Percentiles rank a stretch among this genome's conserved stretches.
Evolutionary conservation across 1,140 invertebrate genomes (phyloP).

Genomic region (Chelonus insularis): DNA sequence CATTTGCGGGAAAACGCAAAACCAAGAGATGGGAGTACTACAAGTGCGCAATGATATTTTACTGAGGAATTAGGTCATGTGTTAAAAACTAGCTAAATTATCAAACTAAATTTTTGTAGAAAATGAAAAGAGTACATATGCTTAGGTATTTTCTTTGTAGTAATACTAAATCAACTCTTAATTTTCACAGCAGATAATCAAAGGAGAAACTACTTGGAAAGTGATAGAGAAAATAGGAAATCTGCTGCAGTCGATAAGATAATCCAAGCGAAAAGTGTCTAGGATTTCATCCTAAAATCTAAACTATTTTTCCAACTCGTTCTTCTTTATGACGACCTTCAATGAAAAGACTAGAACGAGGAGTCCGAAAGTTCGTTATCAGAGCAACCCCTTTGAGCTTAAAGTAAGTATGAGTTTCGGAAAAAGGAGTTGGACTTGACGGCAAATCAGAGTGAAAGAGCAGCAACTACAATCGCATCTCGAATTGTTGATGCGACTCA

Average conservation of each 20-base stretch:
- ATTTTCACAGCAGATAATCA: no score
- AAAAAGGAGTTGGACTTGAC: constrained; percentile 8
- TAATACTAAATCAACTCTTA: no score
- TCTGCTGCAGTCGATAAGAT: no score
- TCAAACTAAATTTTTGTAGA: neutral
- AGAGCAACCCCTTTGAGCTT: neutral
- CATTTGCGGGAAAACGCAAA: constrained; percentile 20
- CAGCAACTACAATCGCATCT: constrained; percentile 33
- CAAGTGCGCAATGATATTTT: constrained; percentile 29
- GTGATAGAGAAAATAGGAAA: no score
- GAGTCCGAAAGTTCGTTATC: constrained; percentile 6
- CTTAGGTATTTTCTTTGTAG: no score
- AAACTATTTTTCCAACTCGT: constrained; percentile 2
- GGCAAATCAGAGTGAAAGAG: constrained; percentile 22
- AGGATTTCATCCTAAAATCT: constrained; percentile 1
- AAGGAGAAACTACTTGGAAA: no score
- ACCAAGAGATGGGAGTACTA: constrained; percentile 23
- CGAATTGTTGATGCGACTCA: constrained; percentile 39
- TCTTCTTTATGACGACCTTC: neutral
- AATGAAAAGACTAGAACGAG: neutral
- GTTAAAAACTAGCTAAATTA: constrained; percentile 12
- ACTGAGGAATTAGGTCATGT: constrained; percentile 30
- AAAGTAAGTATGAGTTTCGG: neutral
- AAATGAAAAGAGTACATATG: no score
- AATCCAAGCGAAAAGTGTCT: neutral